These are phyloP conservation scores for Buteo buteo DNA, from an alignment of 2,113 vertebrate species.

Conservation along the genomic window DNA sequence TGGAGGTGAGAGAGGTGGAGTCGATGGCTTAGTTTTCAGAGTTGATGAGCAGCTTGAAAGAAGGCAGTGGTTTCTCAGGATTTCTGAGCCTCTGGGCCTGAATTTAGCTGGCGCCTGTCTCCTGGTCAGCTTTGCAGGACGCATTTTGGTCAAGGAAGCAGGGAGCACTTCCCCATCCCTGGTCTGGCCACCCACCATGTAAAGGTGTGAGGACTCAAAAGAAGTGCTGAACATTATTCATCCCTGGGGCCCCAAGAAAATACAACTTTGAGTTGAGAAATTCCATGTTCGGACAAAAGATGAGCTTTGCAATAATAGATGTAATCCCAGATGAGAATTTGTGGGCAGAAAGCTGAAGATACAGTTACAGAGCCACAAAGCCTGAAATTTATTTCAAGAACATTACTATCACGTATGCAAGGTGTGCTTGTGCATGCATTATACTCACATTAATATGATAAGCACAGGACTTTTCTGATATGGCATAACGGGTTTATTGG, in stretches of 20 bases:
- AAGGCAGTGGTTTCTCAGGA: not conserved
- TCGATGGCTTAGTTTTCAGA: not conserved
- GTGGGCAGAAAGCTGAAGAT: conserved; percentile 9
- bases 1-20: not conserved
- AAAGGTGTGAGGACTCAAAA: not conserved
- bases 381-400: conserved; percentile 14
- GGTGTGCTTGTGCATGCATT: conserved; percentile 23
- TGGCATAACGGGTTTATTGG: not conserved
- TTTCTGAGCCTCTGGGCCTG: not conserved
- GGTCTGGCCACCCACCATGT: not conserved
- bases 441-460: not conserved
- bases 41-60: not conserved
- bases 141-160: not conserved
- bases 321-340: conserved; percentile 1
- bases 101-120: not conserved
- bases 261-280: not conserved
- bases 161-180: not conserved
- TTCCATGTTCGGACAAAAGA: conserved; percentile 24
- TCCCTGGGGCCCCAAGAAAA: not conserved
- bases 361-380: not conserved
- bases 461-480: not conserved
- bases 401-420: not conserved
- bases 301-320: conserved; percentile 1
- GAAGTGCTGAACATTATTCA: not conserved
- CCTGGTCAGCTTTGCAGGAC: not conserved